Conservation (phyloP, 2,888 invertebrate genomes). For the Agrotis segetum region DNA sequence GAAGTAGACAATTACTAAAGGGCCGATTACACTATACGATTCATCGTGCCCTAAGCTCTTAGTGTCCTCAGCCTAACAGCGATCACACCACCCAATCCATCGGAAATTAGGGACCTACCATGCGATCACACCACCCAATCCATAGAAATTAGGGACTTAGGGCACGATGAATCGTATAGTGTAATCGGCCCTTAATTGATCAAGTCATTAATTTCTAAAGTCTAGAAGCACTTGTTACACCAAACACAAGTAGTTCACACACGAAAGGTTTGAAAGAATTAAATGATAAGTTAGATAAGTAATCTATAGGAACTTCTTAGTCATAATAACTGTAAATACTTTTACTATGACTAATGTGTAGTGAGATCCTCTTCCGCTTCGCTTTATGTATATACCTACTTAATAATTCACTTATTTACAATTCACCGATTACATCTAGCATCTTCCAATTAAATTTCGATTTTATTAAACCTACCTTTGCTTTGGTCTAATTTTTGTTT, state of each 20-base stretch:
- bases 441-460: not conserved
- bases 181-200: no score
- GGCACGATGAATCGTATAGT: no score
- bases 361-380: slow-evolving; percentile 32
- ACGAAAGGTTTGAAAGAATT: slow-evolving; percentile 1
- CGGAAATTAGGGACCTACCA: no score
- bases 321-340: slow-evolving; percentile 27
- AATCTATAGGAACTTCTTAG: slow-evolving; percentile 1
- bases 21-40: no score
- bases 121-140: no score
- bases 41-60: no score
- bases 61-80: no score
- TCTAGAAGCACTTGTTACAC: not conserved
- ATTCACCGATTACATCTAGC: slow-evolving; percentile 11
- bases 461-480: not conserved
- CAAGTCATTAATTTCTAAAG: not conserved
- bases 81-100: no score
- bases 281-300: slow-evolving; percentile 31
- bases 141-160: no score
- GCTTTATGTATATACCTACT: not conserved
- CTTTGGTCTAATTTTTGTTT: slow-evolving; percentile 3
- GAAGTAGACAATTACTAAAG: not conserved
- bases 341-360: slow-evolving; percentile 24
- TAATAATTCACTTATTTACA: slow-evolving; percentile 20
- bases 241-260: not conserved